Evolutionary conservation across 2,797 vertebrate species (phyloP).

Genomic region (Muscicapa comitata): DNA sequence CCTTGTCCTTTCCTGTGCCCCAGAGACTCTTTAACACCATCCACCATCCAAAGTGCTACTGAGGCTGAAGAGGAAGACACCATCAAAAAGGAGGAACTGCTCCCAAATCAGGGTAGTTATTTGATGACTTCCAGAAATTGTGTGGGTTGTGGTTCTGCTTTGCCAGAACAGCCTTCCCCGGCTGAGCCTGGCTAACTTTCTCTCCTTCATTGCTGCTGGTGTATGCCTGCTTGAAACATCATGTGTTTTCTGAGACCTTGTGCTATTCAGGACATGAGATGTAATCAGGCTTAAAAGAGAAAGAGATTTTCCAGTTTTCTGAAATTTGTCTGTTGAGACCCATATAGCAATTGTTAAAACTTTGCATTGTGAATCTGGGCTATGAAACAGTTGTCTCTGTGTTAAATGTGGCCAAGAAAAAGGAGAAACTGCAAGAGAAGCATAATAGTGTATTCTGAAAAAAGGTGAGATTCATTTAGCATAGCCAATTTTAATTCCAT

Average conservation of each 20-base stretch:
- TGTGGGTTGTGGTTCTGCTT: neutral
- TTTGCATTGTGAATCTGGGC: neutral
- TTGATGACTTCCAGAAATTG: neutral
- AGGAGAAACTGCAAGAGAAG: neutral
- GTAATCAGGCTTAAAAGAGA: neutral
- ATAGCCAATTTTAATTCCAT: neutral
- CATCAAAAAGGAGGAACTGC: neutral
- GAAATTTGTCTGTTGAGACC: neutral
- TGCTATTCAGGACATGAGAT: neutral
- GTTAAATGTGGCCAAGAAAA: neutral
- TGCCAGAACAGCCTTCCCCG: neutral
- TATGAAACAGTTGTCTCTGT: neutral
- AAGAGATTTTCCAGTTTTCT: neutral
- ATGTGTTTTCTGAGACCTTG: neutral
- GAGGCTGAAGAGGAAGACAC: neutral
- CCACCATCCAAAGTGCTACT: neutral
- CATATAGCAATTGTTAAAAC: neutral
- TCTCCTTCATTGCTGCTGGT: neutral
- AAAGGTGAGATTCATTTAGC: neutral
- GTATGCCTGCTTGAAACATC: neutral
- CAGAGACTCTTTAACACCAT: neutral
- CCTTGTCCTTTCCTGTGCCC: neutral
- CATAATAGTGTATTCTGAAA: neutral
- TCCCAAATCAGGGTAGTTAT: fast-evolving
- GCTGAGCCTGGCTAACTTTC: neutral